These are phyloP conservation scores for Hucho hucho DNA, from an alignment of 2,113 vertebrate species.

Conservation along the genomic window DNA sequence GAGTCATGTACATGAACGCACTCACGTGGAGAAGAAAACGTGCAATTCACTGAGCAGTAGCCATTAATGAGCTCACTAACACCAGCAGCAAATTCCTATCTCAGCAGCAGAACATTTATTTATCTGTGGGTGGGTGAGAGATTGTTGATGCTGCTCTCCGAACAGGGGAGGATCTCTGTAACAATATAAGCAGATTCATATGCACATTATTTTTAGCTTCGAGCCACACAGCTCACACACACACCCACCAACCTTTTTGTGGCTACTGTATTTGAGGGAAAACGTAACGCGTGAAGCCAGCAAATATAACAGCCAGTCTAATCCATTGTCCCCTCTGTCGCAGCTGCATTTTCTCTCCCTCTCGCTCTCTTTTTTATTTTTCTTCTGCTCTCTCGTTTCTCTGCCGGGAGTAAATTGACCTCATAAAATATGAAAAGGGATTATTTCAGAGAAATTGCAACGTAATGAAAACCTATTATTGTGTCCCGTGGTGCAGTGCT, in stretches of 20 bases:
- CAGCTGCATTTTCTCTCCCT: neutral
- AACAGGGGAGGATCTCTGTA: too few relatives aligned
- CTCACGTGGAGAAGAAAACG: too few relatives aligned
- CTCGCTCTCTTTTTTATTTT: neutral
- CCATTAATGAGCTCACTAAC: too few relatives aligned
- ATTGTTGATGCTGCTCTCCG: too few relatives aligned
- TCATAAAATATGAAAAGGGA: conserved; percentile 73
- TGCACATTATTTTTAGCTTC: neutral
- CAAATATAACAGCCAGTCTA: neutral
- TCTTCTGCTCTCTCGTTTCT: conserved; percentile 24
- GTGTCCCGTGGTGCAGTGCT: conserved; percentile 56
- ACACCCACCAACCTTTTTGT: neutral
- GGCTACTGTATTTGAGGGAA: neutral
- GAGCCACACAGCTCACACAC: neutral
- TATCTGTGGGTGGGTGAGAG: too few relatives aligned
- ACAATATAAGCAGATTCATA: too few relatives aligned
- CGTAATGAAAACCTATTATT: conserved; percentile 73
- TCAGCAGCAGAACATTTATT: too few relatives aligned
- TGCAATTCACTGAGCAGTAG: too few relatives aligned
- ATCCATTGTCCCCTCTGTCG: neutral
- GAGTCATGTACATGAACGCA: too few relatives aligned
- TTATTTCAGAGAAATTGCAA: conserved; percentile 73
- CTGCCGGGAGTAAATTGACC: conserved; percentile 59
- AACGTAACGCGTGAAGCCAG: neutral
- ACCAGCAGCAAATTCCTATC: too few relatives aligned